Evolutionary conservation across 2,113 vertebrate species (phyloP).

Genomic region (Engraulis encrasicolus): DNA sequence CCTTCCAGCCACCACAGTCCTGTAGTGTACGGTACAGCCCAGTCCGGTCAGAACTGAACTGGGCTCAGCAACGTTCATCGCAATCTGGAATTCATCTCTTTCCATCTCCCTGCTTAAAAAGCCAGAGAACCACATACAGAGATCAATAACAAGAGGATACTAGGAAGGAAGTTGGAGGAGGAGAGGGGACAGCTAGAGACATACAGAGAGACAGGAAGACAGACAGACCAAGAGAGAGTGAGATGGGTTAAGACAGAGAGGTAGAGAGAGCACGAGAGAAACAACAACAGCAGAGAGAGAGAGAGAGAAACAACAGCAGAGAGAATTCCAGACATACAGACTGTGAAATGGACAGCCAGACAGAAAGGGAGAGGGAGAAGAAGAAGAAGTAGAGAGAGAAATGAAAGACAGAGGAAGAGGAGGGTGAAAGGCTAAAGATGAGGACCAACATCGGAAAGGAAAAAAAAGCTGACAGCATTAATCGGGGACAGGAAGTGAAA

Average conservation of each 20-base stretch:
- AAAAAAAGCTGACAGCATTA: constrained; percentile 33
- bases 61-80: constrained; percentile 50
- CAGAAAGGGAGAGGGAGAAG: not conserved
- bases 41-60: constrained; percentile 67
- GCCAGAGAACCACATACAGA: constrained; percentile 43
- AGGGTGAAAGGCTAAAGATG: not conserved
- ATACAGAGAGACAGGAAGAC: not conserved
- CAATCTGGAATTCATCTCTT: constrained; percentile 54
- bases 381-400: constrained; percentile 42
- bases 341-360: not conserved
- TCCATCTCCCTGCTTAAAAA: constrained; percentile 58
- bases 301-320: too few species aligned
- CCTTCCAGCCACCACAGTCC: constrained; percentile 48
- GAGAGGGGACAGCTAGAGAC: not conserved
- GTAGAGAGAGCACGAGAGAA: not conserved
- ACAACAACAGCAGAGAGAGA: too few species aligned
- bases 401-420: constrained; percentile 39
- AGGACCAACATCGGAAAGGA: constrained; percentile 28
- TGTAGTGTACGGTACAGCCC: too few species aligned
- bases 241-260: not conserved
- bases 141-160: constrained; percentile 43
- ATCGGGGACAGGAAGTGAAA: constrained; percentile 50
- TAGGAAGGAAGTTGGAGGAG: not conserved
- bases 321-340: too few species aligned
- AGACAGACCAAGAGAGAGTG: constrained; percentile 10